These are phyloP conservation scores for Caradrina kadenii DNA, from an alignment of 2,888 invertebrate species.

Conservation along the genomic window DNA sequence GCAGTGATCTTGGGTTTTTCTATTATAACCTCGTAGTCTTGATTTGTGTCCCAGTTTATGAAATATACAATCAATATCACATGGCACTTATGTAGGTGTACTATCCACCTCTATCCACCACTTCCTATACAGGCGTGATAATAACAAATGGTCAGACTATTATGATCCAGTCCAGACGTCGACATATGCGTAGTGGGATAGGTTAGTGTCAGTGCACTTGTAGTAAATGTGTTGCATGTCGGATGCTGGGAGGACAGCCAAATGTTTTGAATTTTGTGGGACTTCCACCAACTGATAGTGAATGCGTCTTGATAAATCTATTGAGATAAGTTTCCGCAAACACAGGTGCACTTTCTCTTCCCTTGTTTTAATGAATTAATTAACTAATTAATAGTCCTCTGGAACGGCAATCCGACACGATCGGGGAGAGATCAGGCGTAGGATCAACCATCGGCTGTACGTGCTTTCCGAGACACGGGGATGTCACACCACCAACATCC, in stretches of 20 bases:
- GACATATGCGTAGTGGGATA: slow-evolving; percentile 29
- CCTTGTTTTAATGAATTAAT: too few relatives aligned
- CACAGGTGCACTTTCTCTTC: too few relatives aligned
- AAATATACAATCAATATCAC: too few relatives aligned
- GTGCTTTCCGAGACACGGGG: too few relatives aligned
- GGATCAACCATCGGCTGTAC: too few relatives aligned
- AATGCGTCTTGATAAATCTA: neutral
- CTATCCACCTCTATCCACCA: neutral
- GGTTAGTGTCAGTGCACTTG: slow-evolving; percentile 45
- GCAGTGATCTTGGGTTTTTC: neutral
- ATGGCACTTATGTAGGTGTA: neutral
- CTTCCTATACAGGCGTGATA: neutral
- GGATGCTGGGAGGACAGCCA: slow-evolving; percentile 37
- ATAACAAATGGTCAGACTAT: slow-evolving; percentile 14
- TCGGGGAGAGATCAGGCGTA: too few relatives aligned
- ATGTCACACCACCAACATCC: too few relatives aligned
- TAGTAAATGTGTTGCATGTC: slow-evolving; percentile 49
- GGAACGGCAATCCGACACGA: too few relatives aligned
- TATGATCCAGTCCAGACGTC: slow-evolving; percentile 34
- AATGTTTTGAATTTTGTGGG: slow-evolving; percentile 14
- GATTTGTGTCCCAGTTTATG: neutral
- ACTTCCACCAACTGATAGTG: slow-evolving; percentile 2
- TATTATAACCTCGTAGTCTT: neutral
- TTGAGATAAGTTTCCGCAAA: neutral
- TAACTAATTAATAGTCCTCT: too few relatives aligned